Percentiles rank a stretch among this genome's conserved stretches.
Conservation (phyloP, 2,888 invertebrate genomes). For the Xestia sexstrigata region DNA sequence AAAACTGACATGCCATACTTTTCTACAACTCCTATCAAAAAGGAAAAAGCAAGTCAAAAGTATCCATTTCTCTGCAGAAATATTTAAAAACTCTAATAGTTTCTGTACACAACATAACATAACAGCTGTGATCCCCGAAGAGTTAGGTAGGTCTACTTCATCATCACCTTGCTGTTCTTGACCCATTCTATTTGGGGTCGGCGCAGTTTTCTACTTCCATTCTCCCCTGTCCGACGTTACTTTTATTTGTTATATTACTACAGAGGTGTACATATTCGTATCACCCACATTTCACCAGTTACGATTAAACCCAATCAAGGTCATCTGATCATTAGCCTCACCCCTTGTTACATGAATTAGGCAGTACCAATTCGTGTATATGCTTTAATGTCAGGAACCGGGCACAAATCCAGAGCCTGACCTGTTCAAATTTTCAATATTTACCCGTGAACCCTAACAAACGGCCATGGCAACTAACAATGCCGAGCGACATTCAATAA, state of each 20-base stretch:
- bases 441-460: constrained; percentile 27
- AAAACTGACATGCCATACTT: background rate
- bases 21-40: background rate
- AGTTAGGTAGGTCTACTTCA: background rate
- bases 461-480: constrained; percentile 36
- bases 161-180: too few relatives aligned
- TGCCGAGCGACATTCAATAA: constrained; percentile 17
- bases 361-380: background rate
- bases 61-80: background rate
- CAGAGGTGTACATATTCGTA: background rate
- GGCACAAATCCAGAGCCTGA: background rate
- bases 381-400: background rate
- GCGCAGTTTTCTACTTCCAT: too few relatives aligned
- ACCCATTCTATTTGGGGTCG: too few relatives aligned
- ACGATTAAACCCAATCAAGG: background rate
- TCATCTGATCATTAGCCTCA: background rate
- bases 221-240: too few relatives aligned
- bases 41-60: background rate
- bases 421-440: background rate
- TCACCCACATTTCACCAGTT: background rate
- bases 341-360: background rate
- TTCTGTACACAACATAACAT: background rate
- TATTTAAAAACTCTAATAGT: background rate
- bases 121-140: background rate
- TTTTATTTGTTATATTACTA: too few relatives aligned